phyloP scores from a whole-genome alignment of 1,140 invertebrate species.

The Aphelinus atriplicis region DNA sequence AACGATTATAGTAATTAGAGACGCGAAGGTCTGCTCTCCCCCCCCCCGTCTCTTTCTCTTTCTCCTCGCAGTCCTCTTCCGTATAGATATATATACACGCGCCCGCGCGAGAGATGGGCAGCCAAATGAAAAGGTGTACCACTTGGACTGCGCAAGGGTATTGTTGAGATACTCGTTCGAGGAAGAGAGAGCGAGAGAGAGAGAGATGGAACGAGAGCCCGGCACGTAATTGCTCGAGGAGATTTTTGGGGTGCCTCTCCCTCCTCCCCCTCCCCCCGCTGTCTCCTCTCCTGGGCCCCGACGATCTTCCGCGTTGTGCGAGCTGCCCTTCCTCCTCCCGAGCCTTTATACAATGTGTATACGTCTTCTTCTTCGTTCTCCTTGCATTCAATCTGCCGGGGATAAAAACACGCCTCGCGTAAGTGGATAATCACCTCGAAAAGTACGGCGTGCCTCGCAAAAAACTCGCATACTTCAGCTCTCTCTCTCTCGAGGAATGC shows the following conservation, averaged over 20 bases:
- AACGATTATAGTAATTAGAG: slow-evolving; percentile 63
- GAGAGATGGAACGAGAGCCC: neutral
- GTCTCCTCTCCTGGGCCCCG: neutral
- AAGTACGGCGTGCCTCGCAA: slow-evolving; percentile 18
- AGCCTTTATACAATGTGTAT: slow-evolving; percentile 6
- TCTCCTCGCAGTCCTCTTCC: neutral
- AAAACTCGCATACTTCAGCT: slow-evolving; percentile 16
- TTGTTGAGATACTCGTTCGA: slow-evolving; percentile 29
- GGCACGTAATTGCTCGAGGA: slow-evolving; percentile 28
- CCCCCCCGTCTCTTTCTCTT: slow-evolving; percentile 17
- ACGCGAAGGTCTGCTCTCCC: slow-evolving; percentile 36
- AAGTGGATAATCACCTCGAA: slow-evolving; percentile 36
- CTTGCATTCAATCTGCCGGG: slow-evolving; percentile 17
- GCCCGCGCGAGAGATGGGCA: slow-evolving; percentile 6
- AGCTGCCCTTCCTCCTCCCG: slow-evolving; percentile 10
- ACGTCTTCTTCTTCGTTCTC: slow-evolving; percentile 26
- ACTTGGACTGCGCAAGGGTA: slow-evolving; percentile 26
- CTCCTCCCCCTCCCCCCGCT: too few species aligned
- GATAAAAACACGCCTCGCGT: slow-evolving; percentile 27
- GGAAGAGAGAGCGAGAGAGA: slow-evolving; percentile 21
- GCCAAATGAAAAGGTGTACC: slow-evolving; percentile 58
- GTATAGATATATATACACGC: slow-evolving; percentile 6
- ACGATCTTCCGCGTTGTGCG: slow-evolving; percentile 12
- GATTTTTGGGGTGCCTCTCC: slow-evolving; percentile 28
- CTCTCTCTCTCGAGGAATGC: slow-evolving; percentile 15